Conservation (phyloP, 2,888 invertebrate species). For the Strigamia crassipes region DNA sequence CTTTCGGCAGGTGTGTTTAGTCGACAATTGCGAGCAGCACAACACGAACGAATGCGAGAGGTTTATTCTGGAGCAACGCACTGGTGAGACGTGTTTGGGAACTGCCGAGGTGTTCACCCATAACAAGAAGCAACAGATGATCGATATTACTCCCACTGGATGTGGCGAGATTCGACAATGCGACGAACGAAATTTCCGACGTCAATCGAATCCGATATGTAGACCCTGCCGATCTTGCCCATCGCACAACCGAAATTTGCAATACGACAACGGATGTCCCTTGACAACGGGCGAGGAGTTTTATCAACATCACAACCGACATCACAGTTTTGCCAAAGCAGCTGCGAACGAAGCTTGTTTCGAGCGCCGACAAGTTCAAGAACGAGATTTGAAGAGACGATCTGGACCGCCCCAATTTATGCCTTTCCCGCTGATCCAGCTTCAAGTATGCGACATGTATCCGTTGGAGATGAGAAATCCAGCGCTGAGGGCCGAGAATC, state of each 20-base stretch:
- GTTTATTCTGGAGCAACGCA: conserved; percentile 14
- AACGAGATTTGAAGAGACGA: conserved; percentile 36
- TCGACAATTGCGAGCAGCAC: conserved; percentile 39
- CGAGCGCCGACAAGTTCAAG: conserved; percentile 18
- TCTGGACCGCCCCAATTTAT: neutral
- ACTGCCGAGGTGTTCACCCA: conserved; percentile 12
- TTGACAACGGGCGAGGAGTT: conserved; percentile 19
- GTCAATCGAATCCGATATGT: neutral
- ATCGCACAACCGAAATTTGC: neutral
- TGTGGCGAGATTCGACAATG: conserved; percentile 26
- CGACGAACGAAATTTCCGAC: conserved; percentile 43
- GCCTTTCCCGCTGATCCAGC: neutral
- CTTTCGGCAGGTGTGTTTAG: neutral
- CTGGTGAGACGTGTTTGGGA: neutral
- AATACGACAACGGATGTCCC: conserved; percentile 11
- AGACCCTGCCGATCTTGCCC: neutral
- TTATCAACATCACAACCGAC: conserved; percentile 24
- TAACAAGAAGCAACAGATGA: conserved; percentile 16
- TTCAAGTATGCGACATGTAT: conserved; percentile 7
- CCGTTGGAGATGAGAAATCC: neutral
- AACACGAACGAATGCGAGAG: conserved; percentile 32
- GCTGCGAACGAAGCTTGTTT: neutral
- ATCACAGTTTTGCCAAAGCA: conserved; percentile 41
- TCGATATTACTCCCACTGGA: conserved; percentile 26
- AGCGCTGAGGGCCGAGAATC: neutral